Evolutionary conservation across 2,888 invertebrate species (phyloP).

Genomic region (Crepidodera aurea): DNA sequence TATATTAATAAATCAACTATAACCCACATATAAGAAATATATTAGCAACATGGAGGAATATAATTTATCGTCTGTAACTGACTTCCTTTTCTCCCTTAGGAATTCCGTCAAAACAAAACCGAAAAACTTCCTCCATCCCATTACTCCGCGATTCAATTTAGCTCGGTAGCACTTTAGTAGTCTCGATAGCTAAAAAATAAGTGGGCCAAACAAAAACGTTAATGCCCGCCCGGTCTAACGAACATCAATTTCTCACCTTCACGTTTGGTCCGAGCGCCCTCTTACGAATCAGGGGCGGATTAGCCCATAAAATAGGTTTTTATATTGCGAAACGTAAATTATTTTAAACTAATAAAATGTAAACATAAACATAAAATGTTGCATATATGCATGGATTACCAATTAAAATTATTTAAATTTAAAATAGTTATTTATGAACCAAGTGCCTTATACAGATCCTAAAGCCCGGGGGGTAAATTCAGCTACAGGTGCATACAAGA

Average conservation of each 20-base stretch:
- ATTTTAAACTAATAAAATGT: too few species aligned
- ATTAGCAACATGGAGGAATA: not conserved
- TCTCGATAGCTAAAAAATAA: constrained; percentile 14
- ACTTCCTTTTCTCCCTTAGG: not conserved
- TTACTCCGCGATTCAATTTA: constrained; percentile 3
- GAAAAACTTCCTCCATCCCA: not conserved
- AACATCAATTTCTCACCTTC: constrained; percentile 34
- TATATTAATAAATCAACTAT: too few species aligned
- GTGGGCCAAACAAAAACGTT: constrained; percentile 27
- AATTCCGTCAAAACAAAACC: not conserved
- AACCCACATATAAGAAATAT: too few species aligned
- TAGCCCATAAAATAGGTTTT: not conserved
- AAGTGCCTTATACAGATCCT: too few species aligned
- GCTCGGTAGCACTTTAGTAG: not conserved
- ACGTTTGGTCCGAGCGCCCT: not conserved
- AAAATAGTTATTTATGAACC: too few species aligned
- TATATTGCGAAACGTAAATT: too few species aligned
- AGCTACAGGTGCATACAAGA: too few species aligned
- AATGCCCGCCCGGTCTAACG: constrained; percentile 28
- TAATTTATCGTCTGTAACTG: not conserved
- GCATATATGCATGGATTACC: too few species aligned
- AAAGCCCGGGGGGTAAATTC: too few species aligned
- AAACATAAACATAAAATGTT: too few species aligned
- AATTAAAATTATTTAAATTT: too few species aligned
- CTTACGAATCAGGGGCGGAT: not conserved